Conservation (phyloP, 2,888 invertebrate species). For the Neoitamus cyanurus region DNA sequence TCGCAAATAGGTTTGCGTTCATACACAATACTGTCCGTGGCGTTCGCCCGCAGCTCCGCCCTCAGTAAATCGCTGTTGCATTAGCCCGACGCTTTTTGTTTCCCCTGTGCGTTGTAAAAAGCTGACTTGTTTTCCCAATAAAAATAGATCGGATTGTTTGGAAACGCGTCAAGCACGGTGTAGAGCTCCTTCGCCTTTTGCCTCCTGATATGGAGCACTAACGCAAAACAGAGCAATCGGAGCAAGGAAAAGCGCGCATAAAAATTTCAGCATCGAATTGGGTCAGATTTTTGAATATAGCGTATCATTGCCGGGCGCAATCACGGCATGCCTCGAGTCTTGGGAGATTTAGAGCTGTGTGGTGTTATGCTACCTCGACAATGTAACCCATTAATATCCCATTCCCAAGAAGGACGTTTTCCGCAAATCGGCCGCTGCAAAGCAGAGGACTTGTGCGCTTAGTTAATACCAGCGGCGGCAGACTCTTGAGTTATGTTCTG, state of each 20-base stretch:
- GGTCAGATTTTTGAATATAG: not conserved
- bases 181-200: not conserved
- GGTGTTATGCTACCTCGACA: not conserved
- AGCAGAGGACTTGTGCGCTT: not conserved
- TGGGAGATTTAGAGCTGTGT: not conserved
- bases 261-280: not conserved
- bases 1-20: not conserved
- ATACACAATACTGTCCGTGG: not conserved
- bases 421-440: not conserved
- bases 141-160: not conserved
- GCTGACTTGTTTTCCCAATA: not conserved
- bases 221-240: not conserved
- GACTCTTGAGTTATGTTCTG: not conserved
- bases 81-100: not conserved
- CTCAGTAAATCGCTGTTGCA: not conserved
- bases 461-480: not conserved
- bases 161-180: not conserved
- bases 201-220: not conserved
- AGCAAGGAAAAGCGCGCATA: not conserved
- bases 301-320: not conserved
- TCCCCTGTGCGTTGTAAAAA: not conserved
- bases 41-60: not conserved
- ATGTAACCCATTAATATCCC: constrained; percentile 4
- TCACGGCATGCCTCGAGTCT: not conserved
- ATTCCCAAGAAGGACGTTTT: not conserved